phyloP scores from a whole-genome alignment of 2,888 invertebrate species.

The Axea sp. region DNA sequence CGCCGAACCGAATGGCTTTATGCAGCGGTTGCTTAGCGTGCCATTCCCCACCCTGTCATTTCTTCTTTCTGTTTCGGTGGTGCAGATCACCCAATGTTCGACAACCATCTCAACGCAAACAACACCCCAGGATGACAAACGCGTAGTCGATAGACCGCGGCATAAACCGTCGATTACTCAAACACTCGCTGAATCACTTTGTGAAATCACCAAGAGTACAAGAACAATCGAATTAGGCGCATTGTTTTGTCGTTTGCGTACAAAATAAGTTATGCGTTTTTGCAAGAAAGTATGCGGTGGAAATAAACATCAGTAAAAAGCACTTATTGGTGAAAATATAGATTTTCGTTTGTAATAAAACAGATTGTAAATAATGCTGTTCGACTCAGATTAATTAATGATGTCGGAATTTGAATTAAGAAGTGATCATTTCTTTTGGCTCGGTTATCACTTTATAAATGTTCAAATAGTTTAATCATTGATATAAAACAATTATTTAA shows the following conservation, averaged over 20 bases:
- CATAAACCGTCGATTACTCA: constrained; percentile 54
- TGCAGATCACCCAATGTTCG: constrained; percentile 45
- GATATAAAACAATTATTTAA: too few species aligned
- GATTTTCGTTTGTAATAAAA: background rate
- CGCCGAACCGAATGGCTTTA: constrained; percentile 71
- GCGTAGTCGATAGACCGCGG: constrained; percentile 53
- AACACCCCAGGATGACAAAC: constrained; percentile 55
- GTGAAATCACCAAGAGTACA: constrained; percentile 48
- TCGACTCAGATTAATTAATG: background rate
- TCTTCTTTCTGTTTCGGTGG: constrained; percentile 17
- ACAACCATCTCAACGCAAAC: constrained; percentile 42
- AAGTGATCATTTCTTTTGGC: too few species aligned
- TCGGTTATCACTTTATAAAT: too few species aligned
- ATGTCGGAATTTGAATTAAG: background rate
- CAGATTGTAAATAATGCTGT: constrained; percentile 1
- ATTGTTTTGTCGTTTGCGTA: constrained; percentile 4
- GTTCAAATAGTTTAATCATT: too few species aligned
- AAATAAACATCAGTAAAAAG: constrained; percentile 15
- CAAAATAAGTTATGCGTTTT: constrained; percentile 19
- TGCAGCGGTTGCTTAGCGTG: constrained; percentile 70
- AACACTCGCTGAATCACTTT: constrained; percentile 61
- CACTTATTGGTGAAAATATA: constrained; percentile 2
- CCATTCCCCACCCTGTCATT: constrained; percentile 38
- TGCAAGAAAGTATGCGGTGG: constrained; percentile 18
- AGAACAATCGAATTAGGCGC: constrained; percentile 42